phyloP scores from a whole-genome alignment of 2,113 vertebrate species.

The Apaloderma vittatum region DNA sequence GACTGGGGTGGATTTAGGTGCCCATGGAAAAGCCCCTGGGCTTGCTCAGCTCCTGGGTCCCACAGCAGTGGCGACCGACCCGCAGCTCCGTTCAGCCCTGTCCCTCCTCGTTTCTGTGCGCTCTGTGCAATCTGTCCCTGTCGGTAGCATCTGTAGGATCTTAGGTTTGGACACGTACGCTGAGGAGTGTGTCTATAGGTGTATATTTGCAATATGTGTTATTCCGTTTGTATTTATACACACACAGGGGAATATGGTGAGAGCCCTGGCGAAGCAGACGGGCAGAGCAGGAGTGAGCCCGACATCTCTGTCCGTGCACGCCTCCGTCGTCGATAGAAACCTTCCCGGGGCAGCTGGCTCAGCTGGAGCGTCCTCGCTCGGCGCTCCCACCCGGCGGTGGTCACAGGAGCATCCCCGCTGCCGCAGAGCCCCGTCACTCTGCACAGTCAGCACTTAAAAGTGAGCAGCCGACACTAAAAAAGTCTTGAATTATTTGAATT shows the following conservation, averaged over 20 bases:
- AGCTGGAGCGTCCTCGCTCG: neutral
- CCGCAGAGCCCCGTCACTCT: no score
- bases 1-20: no score
- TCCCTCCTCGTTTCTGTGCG: neutral
- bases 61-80: accelerated
- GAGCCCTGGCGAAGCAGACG: neutral
- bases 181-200: neutral
- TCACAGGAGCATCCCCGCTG: no score
- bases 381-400: no score
- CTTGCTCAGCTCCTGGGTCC: accelerated
- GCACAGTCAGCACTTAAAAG: no score
- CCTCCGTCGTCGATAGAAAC: accelerated
- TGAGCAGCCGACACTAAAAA: no score
- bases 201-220: neutral
- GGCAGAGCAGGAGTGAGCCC: accelerated
- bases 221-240: accelerated
- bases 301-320: accelerated
- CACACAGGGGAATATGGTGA: accelerated
- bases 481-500: no score
- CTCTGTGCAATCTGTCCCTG: accelerated
- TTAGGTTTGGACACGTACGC: neutral
- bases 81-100: accelerated
- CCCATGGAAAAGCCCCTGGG: neutral
- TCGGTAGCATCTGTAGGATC: neutral
- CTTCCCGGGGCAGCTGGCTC: neutral